Evolutionary conservation across 2,888 invertebrate genomes (phyloP), one percentile per base, ranked within the genome.

Genomic region (Cephus pygmeus): DNA sequence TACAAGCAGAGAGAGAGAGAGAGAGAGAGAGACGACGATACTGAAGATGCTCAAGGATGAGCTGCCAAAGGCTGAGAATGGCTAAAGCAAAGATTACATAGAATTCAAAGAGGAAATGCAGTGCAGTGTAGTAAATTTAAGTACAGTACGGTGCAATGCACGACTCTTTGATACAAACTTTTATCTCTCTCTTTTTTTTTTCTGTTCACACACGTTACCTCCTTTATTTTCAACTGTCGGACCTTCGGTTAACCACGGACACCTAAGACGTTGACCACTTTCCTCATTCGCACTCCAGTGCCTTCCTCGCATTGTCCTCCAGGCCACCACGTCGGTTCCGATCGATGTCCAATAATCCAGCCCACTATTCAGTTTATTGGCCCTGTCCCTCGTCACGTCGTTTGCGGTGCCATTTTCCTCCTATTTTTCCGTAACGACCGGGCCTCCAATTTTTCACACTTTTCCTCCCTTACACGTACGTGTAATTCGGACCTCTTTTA

Each of bases 341-440:
- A 35, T 74, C 74, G 74, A 35, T 74, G 34, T 15, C 36, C 74
- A 36, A 74, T 74, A 74, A 35, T 74, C 34, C 74, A 11, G 36
- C 6, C 56, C 74, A 36, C 74, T 36, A 30, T 36, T 35, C 74
- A 30, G 34, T 74, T 74, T 74, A 74, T 74, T 34, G 34, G 6
- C 34, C 74, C 36, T 73, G 74, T 36, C 36, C 74, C 35, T 35
- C 23, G 74, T 34, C 23, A 34, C 35, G 74, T 35, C 74, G 71
- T 71, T 74, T 36, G 34, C 34, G 30, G 30, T 30, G 35, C 74
- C 74, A 36, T 74, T 36, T 74, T 35, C 34, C 30, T 34, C 23
- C 74, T 34, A 30, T 33, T 34, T 35, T 74, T 35, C 34, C 11
- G 74, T 34, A 36, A 31, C 74, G 71, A 12, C 34, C 74, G 74